These are phyloP conservation scores for Acyrthosiphon pisum DNA, from an alignment of 1,140 invertebrate species.

Conservation along the genomic window DNA sequence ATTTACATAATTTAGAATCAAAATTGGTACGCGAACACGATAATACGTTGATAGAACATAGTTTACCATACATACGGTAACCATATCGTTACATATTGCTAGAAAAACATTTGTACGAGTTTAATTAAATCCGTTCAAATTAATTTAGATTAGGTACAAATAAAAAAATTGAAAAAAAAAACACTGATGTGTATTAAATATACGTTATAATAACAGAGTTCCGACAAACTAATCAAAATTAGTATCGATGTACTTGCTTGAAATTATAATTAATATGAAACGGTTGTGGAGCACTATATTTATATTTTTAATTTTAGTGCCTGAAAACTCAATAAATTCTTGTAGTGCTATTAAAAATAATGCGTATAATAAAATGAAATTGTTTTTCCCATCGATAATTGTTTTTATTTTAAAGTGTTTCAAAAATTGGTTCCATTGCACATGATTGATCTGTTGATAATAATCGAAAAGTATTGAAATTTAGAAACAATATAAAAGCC, in stretches of 20 bases:
- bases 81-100: background rate
- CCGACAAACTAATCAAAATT: background rate
- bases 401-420: background rate
- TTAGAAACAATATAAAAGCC: background rate
- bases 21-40: background rate
- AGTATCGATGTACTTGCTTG: background rate
- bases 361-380: background rate
- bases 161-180: background rate
- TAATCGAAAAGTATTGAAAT: background rate
- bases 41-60: background rate
- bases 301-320: background rate
- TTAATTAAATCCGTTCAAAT: background rate
- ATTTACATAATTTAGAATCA: background rate
- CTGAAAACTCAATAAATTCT: background rate
- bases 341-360: background rate
- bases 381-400: background rate
- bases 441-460: background rate
- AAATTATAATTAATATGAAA: slow-evolving; percentile 4
- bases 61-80: background rate
- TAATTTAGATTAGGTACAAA: background rate
- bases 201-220: background rate
- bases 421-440: background rate
- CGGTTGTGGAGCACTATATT: background rate
- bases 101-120: background rate
- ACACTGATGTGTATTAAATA: background rate